A percentile compares a stretch with the other conserved stretches of the same genome.
phyloP scores from a whole-genome alignment of 2,113 vertebrate species.

The Meriones unguiculatus region DNA sequence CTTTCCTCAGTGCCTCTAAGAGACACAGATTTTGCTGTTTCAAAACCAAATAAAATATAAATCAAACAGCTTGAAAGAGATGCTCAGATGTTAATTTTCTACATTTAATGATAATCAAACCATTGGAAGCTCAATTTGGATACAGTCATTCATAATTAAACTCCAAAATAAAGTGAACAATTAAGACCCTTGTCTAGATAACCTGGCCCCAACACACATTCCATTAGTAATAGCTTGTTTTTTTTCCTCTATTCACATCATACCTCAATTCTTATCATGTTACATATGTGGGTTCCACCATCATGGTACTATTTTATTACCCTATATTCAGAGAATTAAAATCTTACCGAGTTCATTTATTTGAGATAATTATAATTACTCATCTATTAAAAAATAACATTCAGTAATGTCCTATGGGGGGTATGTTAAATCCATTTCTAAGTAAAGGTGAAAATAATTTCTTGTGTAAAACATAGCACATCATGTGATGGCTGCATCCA shows the following conservation, averaged over 20 bases:
- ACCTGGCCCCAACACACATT: neutral
- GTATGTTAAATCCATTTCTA: constrained; percentile 38
- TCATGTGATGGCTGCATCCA: neutral
- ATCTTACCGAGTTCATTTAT: constrained; percentile 19
- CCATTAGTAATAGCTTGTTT: neutral
- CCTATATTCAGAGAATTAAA: neutral
- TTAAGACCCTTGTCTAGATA: neutral
- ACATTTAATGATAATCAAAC: neutral
- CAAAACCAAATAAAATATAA: neutral
- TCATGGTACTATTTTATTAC: constrained; percentile 44
- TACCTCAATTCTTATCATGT: neutral
- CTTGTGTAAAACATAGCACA: constrained; percentile 2
- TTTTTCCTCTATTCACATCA: neutral
- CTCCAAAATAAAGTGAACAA: constrained; percentile 17
- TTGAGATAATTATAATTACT: constrained; percentile 16
- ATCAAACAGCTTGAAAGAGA: neutral
- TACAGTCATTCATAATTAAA: neutral
- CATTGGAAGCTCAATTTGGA: neutral
- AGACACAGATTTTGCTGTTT: constrained; percentile 35
- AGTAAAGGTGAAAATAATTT: constrained; percentile 34
- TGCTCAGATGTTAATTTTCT: neutral
- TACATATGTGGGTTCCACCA: neutral
- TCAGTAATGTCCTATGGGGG: constrained; percentile 24
- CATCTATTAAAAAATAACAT: neutral
- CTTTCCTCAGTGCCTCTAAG: neutral